Base-by-base conservation (phyloP, 1,140 invertebrate genomes). In the Leucophenga varia region DNA sequence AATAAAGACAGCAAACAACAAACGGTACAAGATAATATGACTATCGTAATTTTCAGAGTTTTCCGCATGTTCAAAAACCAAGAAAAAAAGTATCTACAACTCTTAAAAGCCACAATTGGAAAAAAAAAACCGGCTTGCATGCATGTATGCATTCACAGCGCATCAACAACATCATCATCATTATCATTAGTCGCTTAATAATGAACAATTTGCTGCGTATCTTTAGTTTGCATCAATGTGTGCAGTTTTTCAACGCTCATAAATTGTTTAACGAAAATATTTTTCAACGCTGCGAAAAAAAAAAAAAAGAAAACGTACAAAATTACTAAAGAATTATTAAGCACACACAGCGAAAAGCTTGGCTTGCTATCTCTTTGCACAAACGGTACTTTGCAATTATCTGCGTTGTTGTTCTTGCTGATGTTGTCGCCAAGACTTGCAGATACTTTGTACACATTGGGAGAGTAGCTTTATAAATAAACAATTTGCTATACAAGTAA, bases 241-340 rank as follows among this genome's bases (percentile, higher is more conserved):
- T n/a, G n/a, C n/a, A n/a, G n/a, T 64, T 63, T 65, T 65, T 65
- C 64, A 65, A 67, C 63, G 63, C 63, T 65, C 63, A 65, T 65
- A 65, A 65, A 65, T 65, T 63, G 59, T 53, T 55, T 18, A 20
- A 55, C n/a, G 37, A 45, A 61, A 65, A 65, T 65, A 65, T 67
- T 67, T 65, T 67, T 63, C 64, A 63, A 68, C 63, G 63, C 63
- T n/a, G n/a, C n/a, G n/a, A n/a, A n/a, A n/a, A n/a, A n/a, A n/a
- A n/a, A n/a, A n/a, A n/a, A n/a, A n/a, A n/a, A n/a, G n/a, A n/a
- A n/a, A n/a, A n/a, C n/a, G n/a, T n/a, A n/a, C n/a, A n/a, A n/a
- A n/a, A n/a, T n/a, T n/a, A n/a, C n/a, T n/a, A n/a, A n/a, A n/a
- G n/a, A n/a, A n/a, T n/a, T n/a, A n/a, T n/a, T n/a, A n/a, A n/a